Base-by-base conservation (phyloP, 2,888 invertebrate genomes). In the Dynastes maya region DNA sequence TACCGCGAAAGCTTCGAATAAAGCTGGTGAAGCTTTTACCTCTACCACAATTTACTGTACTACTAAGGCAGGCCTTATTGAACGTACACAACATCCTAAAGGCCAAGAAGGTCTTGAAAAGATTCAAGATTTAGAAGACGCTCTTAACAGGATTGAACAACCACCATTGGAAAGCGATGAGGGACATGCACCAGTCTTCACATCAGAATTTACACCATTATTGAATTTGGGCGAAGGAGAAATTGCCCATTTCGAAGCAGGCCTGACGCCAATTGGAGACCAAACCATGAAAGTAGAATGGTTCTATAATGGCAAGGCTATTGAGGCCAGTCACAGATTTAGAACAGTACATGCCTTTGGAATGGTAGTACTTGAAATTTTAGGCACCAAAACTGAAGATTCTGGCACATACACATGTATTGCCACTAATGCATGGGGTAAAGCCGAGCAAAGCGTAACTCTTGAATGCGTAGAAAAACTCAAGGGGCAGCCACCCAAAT, bases 231-330 rank as follows among this genome's bases (percentile, higher is more conserved):
- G 94, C 58, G 99, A 99, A 90, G 98, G 98, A 78, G 97, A 99
- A 89, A 95, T 98, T 83, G 98, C 98, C 82, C 98, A 99, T 89
- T 98, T 98, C 88, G 99, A 99, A 90, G 98, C 98, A 53, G 97
- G 96, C 70, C 91, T 99, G 6, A 95, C 97, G 72, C 99, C 99
- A 11, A 94, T 96, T 68, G 97, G 97, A 11, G 97, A 97, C 86
- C 96, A 97, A 88, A 95, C 95, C 32, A 97, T 98, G 97, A 93
- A 94, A 37, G 96, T 98, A 76, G 97, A 98, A 90, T 98, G 97
- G 97, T 97, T 97, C 92, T 97, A 96, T 87, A 97, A 99, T 88
- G 97, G 96, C 45, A 95, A 97, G 88, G 91, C 95, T 1, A 91
- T 97, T 80, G 95, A 95, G 87, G 96, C 96, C 61, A 96, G 96